A percentile compares a stretch with the other conserved stretches of the same genome.
phyloP scores from a whole-genome alignment of 2,113 vertebrate species.

The Silurus asotus region DNA sequence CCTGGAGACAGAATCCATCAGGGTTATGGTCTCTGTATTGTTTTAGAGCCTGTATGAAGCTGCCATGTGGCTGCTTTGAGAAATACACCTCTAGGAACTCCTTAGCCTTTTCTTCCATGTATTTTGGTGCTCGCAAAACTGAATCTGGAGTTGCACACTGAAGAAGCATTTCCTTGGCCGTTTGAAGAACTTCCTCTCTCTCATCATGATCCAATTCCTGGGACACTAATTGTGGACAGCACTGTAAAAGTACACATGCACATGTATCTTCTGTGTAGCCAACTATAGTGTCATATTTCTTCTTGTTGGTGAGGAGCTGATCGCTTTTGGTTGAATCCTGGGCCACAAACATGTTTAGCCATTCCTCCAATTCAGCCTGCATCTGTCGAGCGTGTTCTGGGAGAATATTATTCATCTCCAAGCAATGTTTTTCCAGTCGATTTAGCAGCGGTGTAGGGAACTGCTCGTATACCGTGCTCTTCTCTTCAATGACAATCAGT shows the following conservation, averaged over 20 bases:
- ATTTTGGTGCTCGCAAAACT: slow-evolving; percentile 65
- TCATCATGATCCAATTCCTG: accelerated
- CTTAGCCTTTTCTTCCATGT: not conserved
- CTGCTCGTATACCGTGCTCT: slow-evolving; percentile 73
- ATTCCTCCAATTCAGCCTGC: slow-evolving; percentile 61
- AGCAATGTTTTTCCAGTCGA: slow-evolving; percentile 82
- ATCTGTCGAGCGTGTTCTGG: slow-evolving; percentile 56
- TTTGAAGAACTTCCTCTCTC: slow-evolving; percentile 4
- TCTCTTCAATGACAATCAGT: slow-evolving; percentile 82
- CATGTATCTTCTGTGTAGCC: slow-evolving; percentile 78
- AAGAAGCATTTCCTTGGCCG: slow-evolving; percentile 68
- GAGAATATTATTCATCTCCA: slow-evolving; percentile 76
- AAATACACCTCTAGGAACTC: slow-evolving; percentile 44
- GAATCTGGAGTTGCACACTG: slow-evolving; percentile 78
- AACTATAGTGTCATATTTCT: slow-evolving; percentile 68
- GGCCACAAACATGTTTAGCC: slow-evolving; percentile 62
- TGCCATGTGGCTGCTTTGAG: slow-evolving; percentile 43
- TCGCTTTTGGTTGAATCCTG: not conserved
- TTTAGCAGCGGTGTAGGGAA: slow-evolving; percentile 83
- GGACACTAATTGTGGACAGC: slow-evolving; percentile 31
- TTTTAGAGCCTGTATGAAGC: slow-evolving; percentile 32
- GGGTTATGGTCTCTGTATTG: not conserved
- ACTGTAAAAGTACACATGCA: slow-evolving; percentile 75
- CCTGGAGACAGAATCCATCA: slow-evolving; percentile 45
- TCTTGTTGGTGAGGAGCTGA: not conserved